Percentiles rank a stretch among this genome's conserved stretches.
Conservation (phyloP, 2,888 invertebrate genomes). For the Nycteola revayana region DNA sequence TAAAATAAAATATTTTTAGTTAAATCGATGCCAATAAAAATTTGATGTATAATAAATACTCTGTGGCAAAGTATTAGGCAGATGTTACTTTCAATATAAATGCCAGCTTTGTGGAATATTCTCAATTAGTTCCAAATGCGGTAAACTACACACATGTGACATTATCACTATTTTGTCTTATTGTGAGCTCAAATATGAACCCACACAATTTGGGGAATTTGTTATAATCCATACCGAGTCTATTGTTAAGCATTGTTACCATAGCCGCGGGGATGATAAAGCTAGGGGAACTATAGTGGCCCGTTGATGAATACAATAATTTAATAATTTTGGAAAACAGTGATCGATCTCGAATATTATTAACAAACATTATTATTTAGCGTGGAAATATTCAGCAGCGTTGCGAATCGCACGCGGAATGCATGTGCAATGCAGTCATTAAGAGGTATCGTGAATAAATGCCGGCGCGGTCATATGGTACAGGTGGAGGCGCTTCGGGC, state of each 20-base stretch:
- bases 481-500: conserved; percentile 73
- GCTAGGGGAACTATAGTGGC: conserved; percentile 52
- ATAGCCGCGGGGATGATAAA: conserved; percentile 47
- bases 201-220: conserved; percentile 79
- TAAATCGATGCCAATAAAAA: too few species aligned
- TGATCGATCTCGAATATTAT: conserved; percentile 51
- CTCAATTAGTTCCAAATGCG: conserved; percentile 79
- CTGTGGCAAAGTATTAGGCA: conserved; percentile 39
- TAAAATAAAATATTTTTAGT: too few species aligned
- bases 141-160: conserved; percentile 76
- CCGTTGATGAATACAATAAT: conserved; percentile 53
- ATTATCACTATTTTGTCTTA: conserved; percentile 78
- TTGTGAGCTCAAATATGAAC: conserved; percentile 75
- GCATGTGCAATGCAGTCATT: conserved; percentile 48
- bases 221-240: conserved; percentile 74
- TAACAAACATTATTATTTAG: conserved; percentile 35
- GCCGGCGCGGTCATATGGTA: conserved; percentile 54
- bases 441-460: conserved; percentile 60
- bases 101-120: conserved; percentile 68
- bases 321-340: conserved; percentile 46
- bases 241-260: conserved; percentile 68
- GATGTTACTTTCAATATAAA: conserved; percentile 71
- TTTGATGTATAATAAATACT: too few species aligned
- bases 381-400: conserved; percentile 13
- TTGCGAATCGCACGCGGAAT: conserved; percentile 31